Conservation (phyloP, 2,888 invertebrate genomes). For the Exephanes ischioxanthus region DNA sequence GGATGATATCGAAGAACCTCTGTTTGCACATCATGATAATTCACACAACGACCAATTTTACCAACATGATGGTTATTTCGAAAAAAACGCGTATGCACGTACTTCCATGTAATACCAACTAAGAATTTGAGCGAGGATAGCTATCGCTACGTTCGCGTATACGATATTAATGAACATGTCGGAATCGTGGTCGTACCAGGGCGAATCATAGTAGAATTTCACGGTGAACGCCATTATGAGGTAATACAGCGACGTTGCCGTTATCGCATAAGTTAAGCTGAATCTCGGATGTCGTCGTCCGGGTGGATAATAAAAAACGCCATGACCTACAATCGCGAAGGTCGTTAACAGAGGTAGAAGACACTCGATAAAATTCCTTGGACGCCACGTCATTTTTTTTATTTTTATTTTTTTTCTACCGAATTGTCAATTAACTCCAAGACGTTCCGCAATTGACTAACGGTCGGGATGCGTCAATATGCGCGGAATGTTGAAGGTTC, state of each 20-base stretch:
- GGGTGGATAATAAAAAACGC: slow-evolving; percentile 14
- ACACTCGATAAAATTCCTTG: slow-evolving; percentile 23
- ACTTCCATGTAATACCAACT: slow-evolving; percentile 13
- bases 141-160: background rate
- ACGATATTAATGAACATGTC: background rate
- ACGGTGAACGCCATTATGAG: background rate
- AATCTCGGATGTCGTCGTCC: background rate
- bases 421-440: background rate
- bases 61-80: too few relatives aligned
- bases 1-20: background rate
- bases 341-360: background rate
- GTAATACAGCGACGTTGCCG: background rate
- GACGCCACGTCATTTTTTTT: slow-evolving; percentile 1
- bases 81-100: background rate
- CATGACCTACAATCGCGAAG: slow-evolving; percentile 16
- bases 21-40: too few relatives aligned
- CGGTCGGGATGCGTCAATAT: background rate
- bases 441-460: background rate
- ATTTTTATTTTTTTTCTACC: background rate
- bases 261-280: slow-evolving; percentile 7
- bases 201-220: background rate
- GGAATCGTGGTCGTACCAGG: background rate
- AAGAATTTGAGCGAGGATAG: background rate
- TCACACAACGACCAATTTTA: background rate
- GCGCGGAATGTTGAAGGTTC: background rate